Evolutionary conservation across 1,140 invertebrate species (phyloP), one percentile per base, ranked within the genome.

Genomic region (Episyrphus balteatus): DNA sequence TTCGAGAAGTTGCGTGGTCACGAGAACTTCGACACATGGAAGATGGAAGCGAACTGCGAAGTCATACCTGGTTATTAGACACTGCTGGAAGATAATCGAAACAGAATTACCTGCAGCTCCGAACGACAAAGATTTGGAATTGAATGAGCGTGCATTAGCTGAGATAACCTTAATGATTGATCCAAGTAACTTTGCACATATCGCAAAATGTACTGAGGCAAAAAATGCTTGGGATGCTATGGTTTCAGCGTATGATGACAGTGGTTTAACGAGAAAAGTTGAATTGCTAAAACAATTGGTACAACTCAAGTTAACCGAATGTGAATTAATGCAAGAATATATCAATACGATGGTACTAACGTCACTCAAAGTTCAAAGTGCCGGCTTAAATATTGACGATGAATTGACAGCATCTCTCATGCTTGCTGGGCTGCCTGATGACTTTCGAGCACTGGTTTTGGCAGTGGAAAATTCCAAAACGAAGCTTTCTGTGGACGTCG

Each of bases 401-500:
- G 48, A 46, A 18, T 26, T 50, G 7, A 42, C 34, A 9, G 48
- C 48, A 26, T 50, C 48, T 3, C 34, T 50, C 11, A 42, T 50
- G 44, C 32, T 50, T 19, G 43, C 44, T 15, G 44, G 43, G 6
- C 15, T 50, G 30, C 26, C 38, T 11, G 33, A 50, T 19, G 48
- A 50, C 12, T 50, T 46, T 37, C n/a, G 32, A 33, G 12, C 48
- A 11, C 32, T 49, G 11, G 47, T 49, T 11, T 37, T 43, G 41
- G 37, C 47, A 19, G 36, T 49, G 2, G 49, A 50, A 34, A 49
- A 49, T 55, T 61, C 61, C 13, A 54, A 51, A 33, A 48, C 51
- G 7, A 52, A 53, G 42, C 55, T 65, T 26, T 56, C 54, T 31
- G 49, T 51, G 18, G 57, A 65, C 47, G 54, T 55, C 37, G 52